Evolutionary conservation across 2,888 invertebrate genomes (phyloP), one percentile per base, ranked within the genome.

Genomic region (Marasmarcha lunaedactyla): DNA sequence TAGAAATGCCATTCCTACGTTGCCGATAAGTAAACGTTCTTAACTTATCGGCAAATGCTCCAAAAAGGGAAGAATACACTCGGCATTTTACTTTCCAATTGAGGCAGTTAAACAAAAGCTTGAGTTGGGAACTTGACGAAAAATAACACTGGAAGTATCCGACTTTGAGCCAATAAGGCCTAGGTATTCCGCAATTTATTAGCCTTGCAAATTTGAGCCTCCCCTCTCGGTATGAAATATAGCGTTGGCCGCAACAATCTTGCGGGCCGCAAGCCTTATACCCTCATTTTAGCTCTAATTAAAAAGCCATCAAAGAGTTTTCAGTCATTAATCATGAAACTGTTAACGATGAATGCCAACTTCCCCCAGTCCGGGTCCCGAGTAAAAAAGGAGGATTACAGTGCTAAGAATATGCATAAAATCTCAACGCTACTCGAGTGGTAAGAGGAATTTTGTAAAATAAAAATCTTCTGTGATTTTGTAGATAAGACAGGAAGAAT

Each of bases 291-390:
- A 77, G 77, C 81, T 81, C 81, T 84, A 84, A 84, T 83, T 84
- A 84, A 84, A 84, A 84, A 83, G 77, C 83, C 78, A 83, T 84
- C 81, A 83, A 84, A 83, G 83, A 83, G 77, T 84, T 83, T 79
- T 79, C 71, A 78, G 76, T 73, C 83, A 84, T 84, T 83, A 83
- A 84, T 84, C 84, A 83, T 79, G 81, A 76, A 79, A 81, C 81
- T 81, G 83, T 81, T 81, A 83, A 73, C 79, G 64, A 61, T 77
- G 74, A 76, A 81, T 76, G 67, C 73, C 66, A 71, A 71, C 77
- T 78, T 72, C 63, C 69, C 70, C 48, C 53, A 70, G 65, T 65
- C 63, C 59, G 51, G 62, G 64, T 72, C 64, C 63, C 59, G 51
- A 63, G 64, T 72, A 74, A 79, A 68, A 77, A 20, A 76, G 55